Conservation (phyloP, 2,888 invertebrate species). For the Trissoscelio sp. region DNA sequence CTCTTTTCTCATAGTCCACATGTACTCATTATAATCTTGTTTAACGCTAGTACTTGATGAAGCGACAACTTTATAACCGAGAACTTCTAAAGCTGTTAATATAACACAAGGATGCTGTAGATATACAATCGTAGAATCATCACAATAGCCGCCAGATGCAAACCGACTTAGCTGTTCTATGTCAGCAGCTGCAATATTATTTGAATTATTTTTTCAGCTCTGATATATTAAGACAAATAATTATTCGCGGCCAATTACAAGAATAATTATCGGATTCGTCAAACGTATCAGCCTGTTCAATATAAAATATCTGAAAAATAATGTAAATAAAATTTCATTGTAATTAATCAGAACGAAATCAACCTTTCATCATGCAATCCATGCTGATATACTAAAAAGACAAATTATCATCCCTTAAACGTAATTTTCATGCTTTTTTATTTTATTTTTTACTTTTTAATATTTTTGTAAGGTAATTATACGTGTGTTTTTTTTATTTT, state of each 20-base stretch:
- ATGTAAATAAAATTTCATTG: constrained; percentile 38
- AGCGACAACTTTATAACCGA: constrained; percentile 94
- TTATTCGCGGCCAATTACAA: constrained; percentile 46
- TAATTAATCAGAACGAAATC: constrained; percentile 13
- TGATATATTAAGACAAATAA: constrained; percentile 34
- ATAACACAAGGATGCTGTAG: constrained; percentile 94
- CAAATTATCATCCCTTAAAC: too few relatives aligned
- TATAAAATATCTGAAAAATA: constrained; percentile 60
- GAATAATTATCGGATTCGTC: constrained; percentile 45
- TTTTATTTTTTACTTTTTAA: too few relatives aligned
- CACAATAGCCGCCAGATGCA: constrained; percentile 92
- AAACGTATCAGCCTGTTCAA: constrained; percentile 56
- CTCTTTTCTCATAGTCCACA: constrained; percentile 99
- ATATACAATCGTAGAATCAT: constrained; percentile 93
- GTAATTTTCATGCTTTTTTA: not conserved
- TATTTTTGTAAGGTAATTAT: too few relatives aligned
- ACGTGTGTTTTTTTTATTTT: too few relatives aligned
- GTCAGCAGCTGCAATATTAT: constrained; percentile 87
- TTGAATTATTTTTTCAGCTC: constrained; percentile 41
- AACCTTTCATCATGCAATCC: constrained; percentile 14
- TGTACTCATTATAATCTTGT: constrained; percentile 95
- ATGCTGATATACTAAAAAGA: constrained; percentile 6
- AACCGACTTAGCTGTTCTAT: constrained; percentile 93
- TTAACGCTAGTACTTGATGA: constrained; percentile 93
- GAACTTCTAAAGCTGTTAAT: constrained; percentile 93